Conservation (phyloP, 92 coral and sea anemone genomes). For the Isaurus tuberculatus region DNA sequence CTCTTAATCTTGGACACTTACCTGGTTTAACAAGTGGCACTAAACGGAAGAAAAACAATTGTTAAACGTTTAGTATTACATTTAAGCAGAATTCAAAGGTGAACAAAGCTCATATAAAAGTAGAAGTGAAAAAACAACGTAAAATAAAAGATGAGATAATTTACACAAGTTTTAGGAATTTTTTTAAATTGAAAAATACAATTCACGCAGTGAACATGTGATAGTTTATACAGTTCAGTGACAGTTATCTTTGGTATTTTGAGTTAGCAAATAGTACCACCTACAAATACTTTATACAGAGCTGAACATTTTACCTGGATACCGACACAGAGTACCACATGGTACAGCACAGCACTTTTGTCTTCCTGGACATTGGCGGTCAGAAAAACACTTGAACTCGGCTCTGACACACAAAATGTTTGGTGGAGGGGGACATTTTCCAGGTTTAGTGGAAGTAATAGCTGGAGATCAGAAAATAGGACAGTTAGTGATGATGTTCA, state of each 20-base stretch:
- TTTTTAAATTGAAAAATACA: too few relatives aligned
- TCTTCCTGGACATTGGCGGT: background rate
- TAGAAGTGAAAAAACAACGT: too few relatives aligned
- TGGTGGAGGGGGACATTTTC: background rate
- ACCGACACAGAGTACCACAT: background rate
- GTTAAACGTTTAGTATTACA: background rate
- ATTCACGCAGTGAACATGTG: too few relatives aligned
- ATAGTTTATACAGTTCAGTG: too few relatives aligned
- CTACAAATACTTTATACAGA: background rate
- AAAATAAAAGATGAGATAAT: too few relatives aligned
- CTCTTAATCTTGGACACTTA: background rate
- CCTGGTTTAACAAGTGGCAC: background rate
- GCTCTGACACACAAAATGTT: background rate
- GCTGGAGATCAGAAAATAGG: background rate
- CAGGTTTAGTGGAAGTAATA: background rate
- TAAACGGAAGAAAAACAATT: background rate
- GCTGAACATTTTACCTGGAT: background rate
- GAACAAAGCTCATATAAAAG: too few relatives aligned
- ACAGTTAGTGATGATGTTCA: too few relatives aligned
- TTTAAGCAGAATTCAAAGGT: too few relatives aligned
- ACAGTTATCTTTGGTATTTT: too few relatives aligned
- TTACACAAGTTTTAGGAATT: too few relatives aligned
- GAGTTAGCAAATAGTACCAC: too few relatives aligned
- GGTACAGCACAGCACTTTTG: background rate
- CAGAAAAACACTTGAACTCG: background rate